phyloP scores from a whole-genome alignment of 2,797 vertebrate species.

The Malacoraja senta region DNA sequence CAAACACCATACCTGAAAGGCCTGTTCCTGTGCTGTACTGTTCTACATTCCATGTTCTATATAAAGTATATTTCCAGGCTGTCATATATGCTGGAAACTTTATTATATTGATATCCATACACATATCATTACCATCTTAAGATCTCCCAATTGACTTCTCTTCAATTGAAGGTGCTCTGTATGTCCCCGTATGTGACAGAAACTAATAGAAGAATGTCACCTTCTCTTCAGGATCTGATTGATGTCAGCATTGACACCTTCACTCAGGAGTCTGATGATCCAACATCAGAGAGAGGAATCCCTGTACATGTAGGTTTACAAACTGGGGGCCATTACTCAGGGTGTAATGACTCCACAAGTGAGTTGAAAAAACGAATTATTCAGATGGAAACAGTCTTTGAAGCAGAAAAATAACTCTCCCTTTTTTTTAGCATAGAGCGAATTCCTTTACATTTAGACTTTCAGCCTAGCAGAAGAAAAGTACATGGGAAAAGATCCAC shows the following conservation, averaged over 20 bases:
- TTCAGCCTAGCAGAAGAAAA: not conserved
- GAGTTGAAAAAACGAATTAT: not conserved
- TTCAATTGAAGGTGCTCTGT: not conserved
- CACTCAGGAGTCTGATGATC: too few relatives aligned
- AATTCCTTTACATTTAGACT: not conserved
- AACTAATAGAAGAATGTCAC: not conserved
- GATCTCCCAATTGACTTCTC: not conserved
- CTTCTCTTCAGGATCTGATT: not conserved
- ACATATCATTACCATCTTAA: not conserved
- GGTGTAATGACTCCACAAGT: not conserved
- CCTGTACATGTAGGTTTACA: too few relatives aligned
- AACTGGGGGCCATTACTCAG: not conserved
- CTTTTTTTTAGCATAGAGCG: not conserved
- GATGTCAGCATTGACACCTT: not conserved
- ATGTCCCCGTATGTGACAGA: not conserved
- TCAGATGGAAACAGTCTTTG: not conserved
- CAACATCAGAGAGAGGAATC: too few relatives aligned
- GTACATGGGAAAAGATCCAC: not conserved
- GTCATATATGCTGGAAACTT: not conserved
- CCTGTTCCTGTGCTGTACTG: too few relatives aligned
- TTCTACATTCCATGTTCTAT: too few relatives aligned
- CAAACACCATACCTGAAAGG: too few relatives aligned
- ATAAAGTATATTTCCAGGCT: too few relatives aligned
- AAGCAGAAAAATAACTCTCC: not conserved
- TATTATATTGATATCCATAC: not conserved